phyloP scores from a whole-genome alignment of 2,113 vertebrate species.

The Lampris incognitus region DNA sequence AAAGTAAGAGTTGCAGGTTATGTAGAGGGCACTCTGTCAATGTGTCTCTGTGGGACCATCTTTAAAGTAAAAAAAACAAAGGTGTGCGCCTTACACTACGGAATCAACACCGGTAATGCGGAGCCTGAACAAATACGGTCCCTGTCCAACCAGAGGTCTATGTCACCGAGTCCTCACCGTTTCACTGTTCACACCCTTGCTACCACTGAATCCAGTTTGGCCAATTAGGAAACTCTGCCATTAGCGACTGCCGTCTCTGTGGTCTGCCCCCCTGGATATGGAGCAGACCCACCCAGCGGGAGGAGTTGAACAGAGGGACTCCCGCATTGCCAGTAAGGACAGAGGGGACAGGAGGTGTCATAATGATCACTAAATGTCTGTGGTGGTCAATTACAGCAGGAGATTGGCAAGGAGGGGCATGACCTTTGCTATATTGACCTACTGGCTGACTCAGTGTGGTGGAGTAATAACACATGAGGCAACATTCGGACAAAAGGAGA shows the following conservation, averaged over 20 bases:
- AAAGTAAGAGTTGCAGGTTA: too few species aligned
- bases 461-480: slow-evolving; percentile 50
- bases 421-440: slow-evolving; percentile 79
- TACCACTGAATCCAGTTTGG: slow-evolving; percentile 32
- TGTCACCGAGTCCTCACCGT: slow-evolving; percentile 16
- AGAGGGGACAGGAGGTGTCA: slow-evolving; percentile 56
- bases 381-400: slow-evolving; percentile 74
- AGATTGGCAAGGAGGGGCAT: slow-evolving; percentile 68
- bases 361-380: slow-evolving; percentile 81
- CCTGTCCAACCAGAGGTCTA: slow-evolving; percentile 1
- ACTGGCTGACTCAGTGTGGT: slow-evolving; percentile 59
- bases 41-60: slow-evolving; percentile 2
- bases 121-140: slow-evolving; percentile 21
- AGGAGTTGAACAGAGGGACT: slow-evolving; percentile 57
- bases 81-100: not conserved
- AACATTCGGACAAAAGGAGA: slow-evolving; percentile 29
- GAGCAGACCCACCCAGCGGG: slow-evolving; percentile 63
- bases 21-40: not conserved
- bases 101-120: slow-evolving; percentile 15
- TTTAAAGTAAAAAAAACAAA: too few species aligned
- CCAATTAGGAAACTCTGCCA: slow-evolving; percentile 68
- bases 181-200: slow-evolving; percentile 20
- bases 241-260: slow-evolving; percentile 39
- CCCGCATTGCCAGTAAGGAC: slow-evolving; percentile 70
- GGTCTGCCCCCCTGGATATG: slow-evolving; percentile 53